Evolutionary conservation across 2,797 vertebrate species (phyloP).

Genomic region (Syngnathus rostellatus): DNA sequence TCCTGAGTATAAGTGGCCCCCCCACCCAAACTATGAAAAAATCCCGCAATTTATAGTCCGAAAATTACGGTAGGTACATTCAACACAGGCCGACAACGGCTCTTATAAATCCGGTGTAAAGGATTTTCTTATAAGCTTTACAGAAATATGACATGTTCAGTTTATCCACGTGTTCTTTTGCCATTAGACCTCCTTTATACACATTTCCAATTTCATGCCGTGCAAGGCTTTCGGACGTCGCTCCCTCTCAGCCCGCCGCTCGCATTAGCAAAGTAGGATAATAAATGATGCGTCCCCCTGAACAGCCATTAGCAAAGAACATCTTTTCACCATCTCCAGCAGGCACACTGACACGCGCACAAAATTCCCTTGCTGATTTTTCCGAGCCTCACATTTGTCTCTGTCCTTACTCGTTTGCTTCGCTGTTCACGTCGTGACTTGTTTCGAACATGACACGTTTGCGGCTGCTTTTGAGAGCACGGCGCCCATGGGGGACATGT

Average conservation of each 20-base stretch:
- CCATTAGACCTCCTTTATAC: neutral
- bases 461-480: neutral
- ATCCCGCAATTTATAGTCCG: too few species aligned
- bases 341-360: neutral
- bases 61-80: too few species aligned
- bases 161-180: neutral
- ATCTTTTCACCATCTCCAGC: constrained; percentile 54
- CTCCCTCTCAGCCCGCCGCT: constrained; percentile 12
- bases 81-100: too few species aligned
- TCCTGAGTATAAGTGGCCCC: too few species aligned
- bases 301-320: constrained; percentile 62
- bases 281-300: constrained; percentile 51
- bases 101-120: too few species aligned
- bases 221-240: constrained; percentile 25
- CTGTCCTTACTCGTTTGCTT: constrained; percentile 2
- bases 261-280: constrained; percentile 50
- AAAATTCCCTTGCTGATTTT: neutral
- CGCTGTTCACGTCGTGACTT: constrained; percentile 2
- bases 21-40: too few species aligned
- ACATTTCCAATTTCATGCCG: neutral
- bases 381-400: constrained; percentile 1
- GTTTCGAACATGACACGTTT: neutral
- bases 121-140: neutral
- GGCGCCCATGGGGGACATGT: neutral
- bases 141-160: neutral